Conservation (phyloP, 2,888 invertebrate genomes). For the Mantis religiosa region DNA sequence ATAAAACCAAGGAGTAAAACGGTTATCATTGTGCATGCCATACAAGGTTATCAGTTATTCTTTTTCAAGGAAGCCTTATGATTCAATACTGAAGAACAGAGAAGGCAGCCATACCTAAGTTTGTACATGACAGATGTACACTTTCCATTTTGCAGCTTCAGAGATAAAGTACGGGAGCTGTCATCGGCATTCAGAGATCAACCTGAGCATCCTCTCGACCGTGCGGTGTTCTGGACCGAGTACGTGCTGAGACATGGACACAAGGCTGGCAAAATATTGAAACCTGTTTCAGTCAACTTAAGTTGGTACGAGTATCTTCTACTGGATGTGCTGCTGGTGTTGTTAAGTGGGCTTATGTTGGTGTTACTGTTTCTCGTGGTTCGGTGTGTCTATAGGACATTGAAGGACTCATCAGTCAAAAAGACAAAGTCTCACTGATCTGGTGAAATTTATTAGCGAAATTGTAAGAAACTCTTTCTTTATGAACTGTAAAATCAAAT, state of each 20-base stretch:
- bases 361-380: not conserved
- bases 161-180: slow-evolving; percentile 27
- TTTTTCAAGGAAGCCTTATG: too few species aligned
- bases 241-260: slow-evolving; percentile 35
- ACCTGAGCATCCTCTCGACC: slow-evolving; percentile 31
- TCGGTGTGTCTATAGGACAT: not conserved
- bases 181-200: slow-evolving; percentile 39
- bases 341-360: not conserved
- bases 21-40: too few species aligned
- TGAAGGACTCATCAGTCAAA: not conserved
- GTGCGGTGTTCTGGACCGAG: slow-evolving; percentile 34
- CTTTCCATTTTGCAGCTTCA: slow-evolving; percentile 29
- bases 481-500: too few species aligned
- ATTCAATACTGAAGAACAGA: too few species aligned
- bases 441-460: too few species aligned
- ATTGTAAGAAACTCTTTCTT: too few species aligned
- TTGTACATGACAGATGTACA: too few species aligned
- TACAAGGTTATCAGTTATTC: too few species aligned
- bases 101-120: too few species aligned
- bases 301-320: slow-evolving; percentile 42
- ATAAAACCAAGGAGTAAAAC: too few species aligned
- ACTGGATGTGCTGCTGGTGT: slow-evolving; percentile 13
- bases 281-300: slow-evolving; percentile 38
- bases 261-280: slow-evolving; percentile 35
- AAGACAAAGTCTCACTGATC: not conserved